phyloP scores from a whole-genome alignment of 2,797 vertebrate species.

The Helostoma temminkii region DNA sequence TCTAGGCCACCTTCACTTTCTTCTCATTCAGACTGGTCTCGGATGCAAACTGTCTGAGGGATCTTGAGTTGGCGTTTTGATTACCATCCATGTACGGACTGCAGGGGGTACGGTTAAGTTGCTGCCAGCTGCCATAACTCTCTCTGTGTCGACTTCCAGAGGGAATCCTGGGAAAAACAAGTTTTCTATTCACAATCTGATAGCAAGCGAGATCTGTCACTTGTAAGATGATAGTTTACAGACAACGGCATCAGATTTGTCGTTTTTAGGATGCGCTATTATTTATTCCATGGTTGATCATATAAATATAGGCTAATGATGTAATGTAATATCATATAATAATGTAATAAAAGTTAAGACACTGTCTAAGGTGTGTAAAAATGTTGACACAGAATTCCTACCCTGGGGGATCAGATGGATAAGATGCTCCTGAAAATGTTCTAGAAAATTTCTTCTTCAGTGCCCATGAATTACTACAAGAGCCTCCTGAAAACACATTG shows the following conservation, averaged over 20 bases:
- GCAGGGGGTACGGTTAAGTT: constrained; percentile 56
- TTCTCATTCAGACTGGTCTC: constrained; percentile 76
- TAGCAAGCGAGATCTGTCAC: constrained; percentile 30
- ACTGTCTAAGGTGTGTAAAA: constrained; percentile 7
- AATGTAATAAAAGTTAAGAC: no score
- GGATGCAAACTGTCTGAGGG: constrained; percentile 66
- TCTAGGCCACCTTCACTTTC: constrained; percentile 71
- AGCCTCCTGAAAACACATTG: constrained; percentile 61
- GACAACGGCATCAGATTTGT: no score
- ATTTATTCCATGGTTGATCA: no score
- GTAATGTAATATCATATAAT: no score
- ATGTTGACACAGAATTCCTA: constrained; percentile 36
- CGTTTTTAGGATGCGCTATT: no score
- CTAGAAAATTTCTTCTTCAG: constrained; percentile 70
- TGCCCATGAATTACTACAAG: constrained; percentile 65
- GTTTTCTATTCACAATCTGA: constrained; percentile 40
- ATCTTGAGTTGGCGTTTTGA: constrained; percentile 52
- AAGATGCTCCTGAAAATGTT: constrained; percentile 62
- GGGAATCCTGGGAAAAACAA: constrained; percentile 53
- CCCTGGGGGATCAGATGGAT: constrained; percentile 62
- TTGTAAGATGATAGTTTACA: neutral
- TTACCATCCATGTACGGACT: constrained; percentile 70
- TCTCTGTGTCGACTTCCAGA: constrained; percentile 60
- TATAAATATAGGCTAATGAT: no score
- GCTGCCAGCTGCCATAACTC: constrained; percentile 68